Evolutionary conservation across 1,140 invertebrate species (phyloP).

Genomic region (Pentalonia nigronervosa): DNA sequence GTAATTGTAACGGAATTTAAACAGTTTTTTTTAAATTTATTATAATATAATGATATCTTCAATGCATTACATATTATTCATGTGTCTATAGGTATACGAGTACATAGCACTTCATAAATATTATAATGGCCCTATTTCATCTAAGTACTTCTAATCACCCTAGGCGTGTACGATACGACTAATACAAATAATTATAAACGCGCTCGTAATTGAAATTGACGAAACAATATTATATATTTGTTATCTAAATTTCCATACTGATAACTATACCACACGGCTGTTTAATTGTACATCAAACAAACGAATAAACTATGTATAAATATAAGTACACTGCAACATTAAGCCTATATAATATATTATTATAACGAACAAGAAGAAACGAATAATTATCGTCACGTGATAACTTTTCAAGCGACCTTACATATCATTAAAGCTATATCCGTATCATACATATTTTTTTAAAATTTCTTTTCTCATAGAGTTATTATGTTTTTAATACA

Average conservation of each 20-base stretch:
- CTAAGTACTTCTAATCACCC: constrained; percentile 10
- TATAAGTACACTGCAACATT: background rate
- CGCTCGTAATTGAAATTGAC: constrained; percentile 23
- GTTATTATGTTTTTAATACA: background rate
- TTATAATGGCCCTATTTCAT: background rate
- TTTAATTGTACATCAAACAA: constrained; percentile 10
- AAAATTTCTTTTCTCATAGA: background rate
- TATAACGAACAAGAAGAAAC: constrained; percentile 4
- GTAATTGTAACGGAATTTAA: background rate
- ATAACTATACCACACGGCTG: background rate
- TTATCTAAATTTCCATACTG: constrained; percentile 17
- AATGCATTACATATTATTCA: background rate
- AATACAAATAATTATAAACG: background rate
- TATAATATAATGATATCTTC: background rate
- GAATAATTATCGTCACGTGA: background rate
- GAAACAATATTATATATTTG: background rate
- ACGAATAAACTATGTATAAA: background rate
- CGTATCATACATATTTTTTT: background rate
- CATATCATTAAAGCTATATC: background rate
- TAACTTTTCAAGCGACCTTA: background rate
- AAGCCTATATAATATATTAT: background rate
- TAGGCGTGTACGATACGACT: background rate
- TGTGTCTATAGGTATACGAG: background rate
- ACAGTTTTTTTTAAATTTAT: background rate
- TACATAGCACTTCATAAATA: background rate